Evolutionary conservation across 2,797 vertebrate genomes (phyloP), one percentile per base, ranked within the genome.

Genomic region (Emys orbicularis): DNA sequence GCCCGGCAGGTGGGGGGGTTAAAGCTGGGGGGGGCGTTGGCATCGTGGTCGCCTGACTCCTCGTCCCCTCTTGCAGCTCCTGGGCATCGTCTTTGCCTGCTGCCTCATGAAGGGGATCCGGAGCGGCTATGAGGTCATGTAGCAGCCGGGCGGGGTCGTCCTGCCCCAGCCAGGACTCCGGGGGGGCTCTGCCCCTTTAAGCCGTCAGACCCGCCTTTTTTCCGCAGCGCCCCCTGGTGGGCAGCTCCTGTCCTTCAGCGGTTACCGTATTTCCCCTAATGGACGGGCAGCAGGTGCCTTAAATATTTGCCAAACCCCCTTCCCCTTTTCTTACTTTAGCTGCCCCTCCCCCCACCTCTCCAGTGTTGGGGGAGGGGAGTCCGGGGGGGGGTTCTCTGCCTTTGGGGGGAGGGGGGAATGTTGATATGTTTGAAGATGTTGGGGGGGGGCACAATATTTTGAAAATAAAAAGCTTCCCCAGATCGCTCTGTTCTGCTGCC

Each of bases 81-180:
- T 99, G 96, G 99, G 99, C 65, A 96, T 99, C 5, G 88, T 99
- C 87, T 99, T 99, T 50, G 98, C 99, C 92, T 99, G 99, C 96
- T 91, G 98, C 95, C 98, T 99, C 86, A 99, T 99, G 98, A 99
- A 97, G 98, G 99, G 98, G 87, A 99, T 99, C 92, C 98, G 99
- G 92, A 99, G 98, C 13, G 99, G 99, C 92, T 99, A 99, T 18
- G 99, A 99, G 97, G 99, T 99, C 87, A 99, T 99, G 99, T 99
- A 98, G 99, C 96, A 12, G 52, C 19, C 21, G n/a, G 53, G 56
- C 23, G 41, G 79, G 29, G 25, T 27, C 9, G 27, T 31, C 59
- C 59, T 15, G 12, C 59, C 59, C 31, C 29, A 61, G 59, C 61
- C 34, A 9, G 34, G 61, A 34, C 56, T 29, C 56, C 4, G 5